phyloP scores from a whole-genome alignment of 2,888 invertebrate genomes.

The Cantharis nigra region DNA sequence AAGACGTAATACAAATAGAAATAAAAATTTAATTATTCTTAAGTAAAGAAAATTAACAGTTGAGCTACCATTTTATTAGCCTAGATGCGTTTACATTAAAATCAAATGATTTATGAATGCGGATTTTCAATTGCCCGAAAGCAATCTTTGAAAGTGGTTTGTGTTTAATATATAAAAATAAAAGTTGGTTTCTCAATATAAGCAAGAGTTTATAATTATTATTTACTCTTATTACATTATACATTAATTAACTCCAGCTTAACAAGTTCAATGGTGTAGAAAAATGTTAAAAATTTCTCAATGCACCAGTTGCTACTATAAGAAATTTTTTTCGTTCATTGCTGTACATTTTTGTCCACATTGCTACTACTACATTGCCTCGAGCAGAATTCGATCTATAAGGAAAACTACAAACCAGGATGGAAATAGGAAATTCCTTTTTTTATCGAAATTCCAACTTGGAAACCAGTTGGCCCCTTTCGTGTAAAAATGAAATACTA shows the following conservation, averaged over 20 bases:
- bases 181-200: neutral
- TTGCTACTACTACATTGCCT: neutral
- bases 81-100: neutral
- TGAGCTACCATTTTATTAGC: neutral
- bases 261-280: neutral
- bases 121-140: slow-evolving; percentile 21
- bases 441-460: neutral
- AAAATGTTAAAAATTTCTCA: neutral
- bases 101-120: slow-evolving; percentile 19
- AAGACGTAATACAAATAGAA: neutral
- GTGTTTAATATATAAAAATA: neutral
- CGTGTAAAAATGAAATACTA: slow-evolving; percentile 1
- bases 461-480: neutral
- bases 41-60: neutral
- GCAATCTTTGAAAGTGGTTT: slow-evolving; percentile 7
- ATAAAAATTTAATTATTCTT: neutral
- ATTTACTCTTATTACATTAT: neutral
- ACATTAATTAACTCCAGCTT: neutral
- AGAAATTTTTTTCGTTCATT: neutral
- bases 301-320: neutral
- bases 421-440: neutral
- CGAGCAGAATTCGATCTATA: neutral
- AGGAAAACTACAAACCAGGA: neutral
- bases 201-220: neutral
- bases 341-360: neutral